Evolutionary conservation across 2,113 vertebrate species (phyloP).

Genomic region (Tupaia tana): DNA sequence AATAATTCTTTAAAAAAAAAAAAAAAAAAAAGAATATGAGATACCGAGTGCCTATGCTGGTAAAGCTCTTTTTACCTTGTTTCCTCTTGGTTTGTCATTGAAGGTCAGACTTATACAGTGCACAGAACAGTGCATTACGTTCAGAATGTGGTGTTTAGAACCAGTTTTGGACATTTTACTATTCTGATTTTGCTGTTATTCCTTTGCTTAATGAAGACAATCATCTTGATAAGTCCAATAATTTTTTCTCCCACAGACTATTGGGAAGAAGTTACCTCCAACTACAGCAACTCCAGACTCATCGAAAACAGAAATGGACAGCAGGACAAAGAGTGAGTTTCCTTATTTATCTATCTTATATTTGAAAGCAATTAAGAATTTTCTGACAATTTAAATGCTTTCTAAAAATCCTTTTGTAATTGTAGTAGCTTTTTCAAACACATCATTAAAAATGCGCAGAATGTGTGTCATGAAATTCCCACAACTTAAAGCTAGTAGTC

Average conservation of each 20-base stretch:
- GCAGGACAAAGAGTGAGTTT: conserved; percentile 93
- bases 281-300: conserved; percentile 88
- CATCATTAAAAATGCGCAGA: not conserved
- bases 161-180: not conserved
- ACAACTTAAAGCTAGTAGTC: too few species aligned
- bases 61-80: not conserved
- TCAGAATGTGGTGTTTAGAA: not conserved
- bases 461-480: not conserved
- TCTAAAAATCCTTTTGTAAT: not conserved
- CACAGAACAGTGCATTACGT: not conserved
- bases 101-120: not conserved
- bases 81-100: not conserved
- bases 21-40: not conserved
- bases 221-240: conserved; percentile 60
- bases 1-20: too few species aligned
- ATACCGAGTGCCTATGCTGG: not conserved
- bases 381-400: conserved; percentile 57
- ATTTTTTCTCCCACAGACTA: conserved; percentile 83
- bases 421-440: conserved; percentile 26
- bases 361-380: conserved; percentile 52
- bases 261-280: conserved; percentile 91
- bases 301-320: conserved; percentile 94
- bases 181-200: conserved; percentile 39
- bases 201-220: conserved; percentile 26
- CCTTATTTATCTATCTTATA: conserved; percentile 64